A percentile compares a stretch with the other conserved stretches of the same genome.
Conservation (phyloP, 2,113 vertebrate species). For the Pardalotus punctatus region DNA sequence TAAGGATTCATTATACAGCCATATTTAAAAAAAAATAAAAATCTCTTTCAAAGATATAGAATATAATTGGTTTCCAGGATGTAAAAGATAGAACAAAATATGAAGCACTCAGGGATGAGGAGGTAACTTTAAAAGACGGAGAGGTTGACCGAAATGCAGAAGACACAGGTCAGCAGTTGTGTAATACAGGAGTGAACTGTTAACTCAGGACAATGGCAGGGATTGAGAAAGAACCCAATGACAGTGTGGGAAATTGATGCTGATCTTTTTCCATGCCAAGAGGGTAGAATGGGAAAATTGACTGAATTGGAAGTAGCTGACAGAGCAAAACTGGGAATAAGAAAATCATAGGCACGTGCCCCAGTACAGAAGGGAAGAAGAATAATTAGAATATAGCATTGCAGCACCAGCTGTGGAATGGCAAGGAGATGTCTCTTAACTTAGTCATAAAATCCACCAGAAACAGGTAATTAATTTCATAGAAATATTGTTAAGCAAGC, state of each 20-base stretch:
- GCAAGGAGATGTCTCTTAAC: neutral
- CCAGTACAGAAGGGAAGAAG: neutral
- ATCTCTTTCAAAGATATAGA: neutral
- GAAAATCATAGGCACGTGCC: neutral
- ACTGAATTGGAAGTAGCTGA: neutral
- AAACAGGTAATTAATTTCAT: conserved; percentile 16
- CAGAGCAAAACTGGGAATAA: neutral
- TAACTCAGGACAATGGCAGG: neutral
- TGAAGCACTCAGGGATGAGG: neutral
- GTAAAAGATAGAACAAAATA: neutral
- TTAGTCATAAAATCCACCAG: conserved; percentile 23
- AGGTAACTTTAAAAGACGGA: neutral
- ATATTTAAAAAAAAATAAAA: neutral
- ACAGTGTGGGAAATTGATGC: neutral
- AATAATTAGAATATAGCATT: conserved; percentile 23
- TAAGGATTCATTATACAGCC: neutral
- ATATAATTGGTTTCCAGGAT: neutral
- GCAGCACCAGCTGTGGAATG: conserved; percentile 20
- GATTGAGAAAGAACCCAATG: neutral
- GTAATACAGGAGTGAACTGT: neutral
- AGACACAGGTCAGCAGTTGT: neutral
- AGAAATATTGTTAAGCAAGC: neutral
- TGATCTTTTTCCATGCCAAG: neutral
- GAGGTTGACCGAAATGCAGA: neutral
- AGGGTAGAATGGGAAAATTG: neutral